Evolutionary conservation across 2,797 vertebrate genomes (phyloP), one percentile per base, ranked within the genome.

Genomic region (Carduelis carduelis): DNA sequence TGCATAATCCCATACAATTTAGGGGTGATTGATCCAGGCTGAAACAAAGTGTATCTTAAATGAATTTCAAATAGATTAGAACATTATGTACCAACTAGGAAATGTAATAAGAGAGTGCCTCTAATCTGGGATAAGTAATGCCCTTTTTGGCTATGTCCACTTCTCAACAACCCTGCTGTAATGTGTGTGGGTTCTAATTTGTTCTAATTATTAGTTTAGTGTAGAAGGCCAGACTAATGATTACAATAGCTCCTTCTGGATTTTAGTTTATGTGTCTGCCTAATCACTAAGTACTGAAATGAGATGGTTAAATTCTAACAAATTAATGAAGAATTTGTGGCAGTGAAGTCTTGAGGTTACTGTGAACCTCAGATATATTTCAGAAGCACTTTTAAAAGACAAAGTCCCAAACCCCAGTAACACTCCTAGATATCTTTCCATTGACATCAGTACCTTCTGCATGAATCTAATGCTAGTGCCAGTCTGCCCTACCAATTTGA

Each of bases 51-150:
- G 9, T 49, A 17, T 56, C 4, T 81, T 76, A 70, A 57, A 8
- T 52, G 60, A 59, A 85, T 86, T 93, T 94, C 43, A 60, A 60
- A 79, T 72, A 72, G 65, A 81, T 89, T 88, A 85, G 57, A 87
- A 81, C 19, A 44, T 83, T 76, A 35, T 47, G 65, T 16, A 68
- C 28, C 35, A 53, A 18, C 39, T 50, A 65, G 89, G 71, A 23
- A 28, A 75, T 27, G 28, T 61, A 28, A 23, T 82, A 75, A 85
- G 27, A 72, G 39, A 68, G 27, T 49, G n/a, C 18, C 41, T 94
- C 85, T 93, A 90, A 86, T 91, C 65, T 93, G 85, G 59, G 47
- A 63, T 75, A 83, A 72, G 41, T 69, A 91, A 77, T 86, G 56
- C 21, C 60, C 26, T 82, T 92, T 93, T 79, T 39, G 89, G 64